Percentiles rank a stretch among this genome's conserved stretches.
phyloP scores from a whole-genome alignment of 2,888 invertebrate genomes.

The Urechis unicinctus region DNA sequence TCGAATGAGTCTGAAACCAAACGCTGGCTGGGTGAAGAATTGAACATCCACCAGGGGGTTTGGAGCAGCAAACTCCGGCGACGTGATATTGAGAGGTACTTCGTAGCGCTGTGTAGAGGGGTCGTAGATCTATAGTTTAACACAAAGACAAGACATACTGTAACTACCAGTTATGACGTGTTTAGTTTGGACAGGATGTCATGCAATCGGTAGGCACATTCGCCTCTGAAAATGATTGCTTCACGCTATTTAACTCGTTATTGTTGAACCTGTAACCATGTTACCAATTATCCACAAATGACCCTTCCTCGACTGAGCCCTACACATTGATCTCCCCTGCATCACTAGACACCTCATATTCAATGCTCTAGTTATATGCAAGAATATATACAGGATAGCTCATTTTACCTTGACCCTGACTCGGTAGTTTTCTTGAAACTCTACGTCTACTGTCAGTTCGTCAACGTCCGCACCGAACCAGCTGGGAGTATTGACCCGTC shows the following conservation, averaged over 20 bases:
- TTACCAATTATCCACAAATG: background rate
- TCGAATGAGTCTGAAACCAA: slow-evolving; percentile 26
- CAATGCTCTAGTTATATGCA: no score
- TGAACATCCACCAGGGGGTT: slow-evolving; percentile 26
- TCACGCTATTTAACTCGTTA: no score
- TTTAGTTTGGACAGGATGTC: no score
- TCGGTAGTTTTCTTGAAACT: slow-evolving; percentile 21
- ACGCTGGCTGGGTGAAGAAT: slow-evolving; percentile 22
- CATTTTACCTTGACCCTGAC: slow-evolving; percentile 23
- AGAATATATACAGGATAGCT: no score
- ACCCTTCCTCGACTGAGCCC: no score
- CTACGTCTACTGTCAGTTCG: slow-evolving; percentile 15
- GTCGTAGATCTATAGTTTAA: slow-evolving; percentile 9
- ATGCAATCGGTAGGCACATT: no score
- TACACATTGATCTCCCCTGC: no score
- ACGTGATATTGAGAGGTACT: slow-evolving; percentile 10
- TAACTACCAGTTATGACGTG: no score
- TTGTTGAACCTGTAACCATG: background rate
- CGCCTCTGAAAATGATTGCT: no score
- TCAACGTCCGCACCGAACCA: slow-evolving; percentile 13
- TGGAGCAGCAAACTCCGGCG: background rate
- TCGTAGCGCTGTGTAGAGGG: slow-evolving; percentile 5
- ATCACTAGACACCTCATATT: no score
- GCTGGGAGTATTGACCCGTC: slow-evolving; percentile 4
- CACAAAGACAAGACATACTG: background rate